phyloP scores from a whole-genome alignment of 2,888 invertebrate genomes.

The Drosophila quinaria region DNA sequence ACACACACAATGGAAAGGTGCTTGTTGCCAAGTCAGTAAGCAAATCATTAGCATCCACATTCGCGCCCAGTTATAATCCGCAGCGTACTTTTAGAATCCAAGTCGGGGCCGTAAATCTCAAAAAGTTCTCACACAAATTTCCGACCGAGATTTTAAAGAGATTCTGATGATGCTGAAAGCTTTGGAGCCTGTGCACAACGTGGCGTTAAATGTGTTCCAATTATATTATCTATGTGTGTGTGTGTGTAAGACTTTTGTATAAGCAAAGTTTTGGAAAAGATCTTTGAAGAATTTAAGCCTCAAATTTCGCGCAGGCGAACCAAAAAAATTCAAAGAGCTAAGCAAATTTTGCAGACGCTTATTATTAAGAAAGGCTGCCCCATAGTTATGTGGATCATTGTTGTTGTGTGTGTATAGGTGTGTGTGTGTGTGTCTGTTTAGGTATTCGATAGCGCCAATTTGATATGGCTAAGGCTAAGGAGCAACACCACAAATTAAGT shows the following conservation, averaged over 20 bases:
- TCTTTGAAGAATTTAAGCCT: conserved; percentile 70
- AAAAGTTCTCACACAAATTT: conserved; percentile 78
- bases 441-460: conserved; percentile 80
- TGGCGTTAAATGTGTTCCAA: conserved; percentile 75
- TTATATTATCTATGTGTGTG: conserved; percentile 39
- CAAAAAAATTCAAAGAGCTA: conserved; percentile 63
- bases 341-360: conserved; percentile 67
- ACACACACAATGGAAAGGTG: conserved; percentile 10
- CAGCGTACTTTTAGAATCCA: conserved; percentile 15
- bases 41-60: conserved; percentile 73
- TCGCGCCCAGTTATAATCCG: conserved; percentile 75
- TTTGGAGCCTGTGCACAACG: conserved; percentile 31
- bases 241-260: conserved; percentile 24
- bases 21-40: conserved; percentile 70
- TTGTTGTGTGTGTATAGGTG: conserved; percentile 20
- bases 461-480: conserved; percentile 69
- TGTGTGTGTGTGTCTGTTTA: conserved; percentile 30
- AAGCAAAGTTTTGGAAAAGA: conserved; percentile 46
- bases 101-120: conserved; percentile 40
- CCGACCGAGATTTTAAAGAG: conserved; percentile 31
- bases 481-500: conserved; percentile 70
- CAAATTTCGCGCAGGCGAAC: conserved; percentile 64
- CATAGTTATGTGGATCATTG: conserved; percentile 68
- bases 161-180: conserved; percentile 48
- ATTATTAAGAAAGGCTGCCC: conserved; percentile 64